Base-by-base conservation (phyloP, 1,140 invertebrate genomes). In the Aphelinus certus region DNA sequence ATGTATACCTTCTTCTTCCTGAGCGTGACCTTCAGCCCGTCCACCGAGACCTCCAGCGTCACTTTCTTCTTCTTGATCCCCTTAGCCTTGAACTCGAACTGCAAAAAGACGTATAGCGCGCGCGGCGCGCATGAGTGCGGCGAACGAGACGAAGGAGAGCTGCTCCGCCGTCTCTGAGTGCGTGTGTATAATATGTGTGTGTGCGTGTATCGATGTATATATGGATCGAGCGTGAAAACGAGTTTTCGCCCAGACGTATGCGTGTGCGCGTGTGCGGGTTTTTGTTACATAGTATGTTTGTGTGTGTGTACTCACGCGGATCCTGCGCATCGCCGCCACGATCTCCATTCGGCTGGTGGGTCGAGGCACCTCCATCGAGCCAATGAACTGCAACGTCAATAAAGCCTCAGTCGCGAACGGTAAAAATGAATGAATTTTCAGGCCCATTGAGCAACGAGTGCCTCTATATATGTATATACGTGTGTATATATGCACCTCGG, bases 51-150 rank as follows among this genome's bases (percentile, higher is more conserved):
- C 82, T 96, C 94, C 75, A 99, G 91, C 63, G 93, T 95, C 77
- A 99, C 97, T 91, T 99, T 98, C 85, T 95, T 95, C 88, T 99
- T 99, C 89, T 99, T 99, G 80, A 97, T 95, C 56, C 95, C 95
- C 88, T 97, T 96, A 78, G 96, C 93, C 91, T 99, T 99, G 91
- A 98, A 99, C 88, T 99, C 98, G 88, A 97, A 98, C 96, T 98
- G 92, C 75, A 92, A 92, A 86, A 80, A 80, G 82, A 77, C 43
- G 42, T 10, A 45, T 56, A 46, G 10, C 7, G 49, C 26, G 43
- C 26, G 45, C 26, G 7, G 47, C 10, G 7, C 51, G 49, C 3
- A n/a, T 26, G 49, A 1, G n/a, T 2, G 42, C 10, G 3, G 26
- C 0, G 26, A 26, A 43, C 6, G 58, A 43, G 5, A 5, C 26